phyloP scores from a whole-genome alignment of 2,888 invertebrate genomes.

The Gasteruption jaculator region DNA sequence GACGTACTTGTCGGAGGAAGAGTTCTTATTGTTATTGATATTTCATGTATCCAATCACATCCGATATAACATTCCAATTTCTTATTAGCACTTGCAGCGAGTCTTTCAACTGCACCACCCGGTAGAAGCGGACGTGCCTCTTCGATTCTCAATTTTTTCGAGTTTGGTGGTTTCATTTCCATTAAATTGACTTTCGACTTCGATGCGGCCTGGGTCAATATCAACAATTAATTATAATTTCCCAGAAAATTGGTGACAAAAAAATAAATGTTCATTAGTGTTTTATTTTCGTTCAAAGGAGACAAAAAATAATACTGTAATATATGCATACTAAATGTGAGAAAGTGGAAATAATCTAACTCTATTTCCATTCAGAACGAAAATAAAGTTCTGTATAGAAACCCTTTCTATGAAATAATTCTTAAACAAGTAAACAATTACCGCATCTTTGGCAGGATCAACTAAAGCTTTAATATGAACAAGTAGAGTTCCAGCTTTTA shows the following conservation, averaged over 20 bases:
- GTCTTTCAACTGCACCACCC: conserved; percentile 45
- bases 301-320: neutral
- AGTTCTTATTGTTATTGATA: conserved; percentile 81
- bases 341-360: no score
- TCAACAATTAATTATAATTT: no score
- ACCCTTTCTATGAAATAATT: neutral
- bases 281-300: neutral
- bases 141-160: conserved; percentile 46
- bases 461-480: conserved; percentile 73
- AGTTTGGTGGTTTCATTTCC: conserved; percentile 48
- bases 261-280: no score
- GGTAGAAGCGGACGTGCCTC: conserved; percentile 44
- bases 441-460: conserved; percentile 62
- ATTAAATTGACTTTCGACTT: conserved; percentile 40
- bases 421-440: conserved; percentile 23
- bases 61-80: conserved; percentile 53
- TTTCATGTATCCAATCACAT: conserved; percentile 89
- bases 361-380: no score
- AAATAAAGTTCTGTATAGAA: no score
- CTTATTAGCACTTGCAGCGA: conserved; percentile 45
- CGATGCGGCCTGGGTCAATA: conserved; percentile 26
- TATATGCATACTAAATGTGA: no score
- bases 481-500: conserved; percentile 73
- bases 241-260: no score
- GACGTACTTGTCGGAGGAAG: conserved; percentile 66